Base-by-base conservation (phyloP, 2,113 vertebrate species). In the Bubo bubo region DNA sequence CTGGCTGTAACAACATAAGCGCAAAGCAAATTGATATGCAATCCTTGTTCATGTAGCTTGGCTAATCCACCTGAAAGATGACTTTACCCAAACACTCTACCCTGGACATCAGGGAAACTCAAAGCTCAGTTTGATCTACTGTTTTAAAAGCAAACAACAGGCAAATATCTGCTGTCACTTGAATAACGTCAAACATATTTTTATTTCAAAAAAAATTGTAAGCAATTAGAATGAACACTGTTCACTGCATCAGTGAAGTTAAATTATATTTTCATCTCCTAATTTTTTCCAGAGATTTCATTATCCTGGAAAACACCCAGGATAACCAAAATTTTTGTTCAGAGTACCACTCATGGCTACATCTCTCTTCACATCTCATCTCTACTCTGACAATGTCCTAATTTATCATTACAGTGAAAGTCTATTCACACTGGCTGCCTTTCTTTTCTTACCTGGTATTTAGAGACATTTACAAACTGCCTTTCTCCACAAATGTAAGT, bases 1-100 rank as follows among this genome's bases (percentile, higher is more conserved):
- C 86, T 74, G 63, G 64, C 60, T 68, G 37, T 20, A 79, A 66
- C 24, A 68, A 60, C 19, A 64, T 0, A 32, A 86, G 43, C 27
- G 70, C 12, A 13, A 28, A 81, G 28, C 6, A 50, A 52, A 17
- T 0, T 41, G 56, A 43, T 0, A 14, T 58, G 11, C 19, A 37
- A 10, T 73, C 35, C 45, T 37, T 58, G 32, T 7, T 73, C 13
- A 10, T 4, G 20, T 2, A 37, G 49, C 41, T 73, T 26, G 30
- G 66, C 23, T 67, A 60, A 84, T 14, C 8, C 47, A 75, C 39
- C 27, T 43, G 30, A 30, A 56, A 70, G 30, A 19, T 13, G 37
- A 52, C 24, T 75, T 39, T 24, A 20, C 23, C 27, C 49, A 32
- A 30, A 47, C 3, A 6, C 35, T 56, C 53, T 41, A 3, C 6